These are phyloP conservation scores for Asarcornis scutulata DNA, from an alignment of 2,113 vertebrate genomes.

Conservation along the genomic window DNA sequence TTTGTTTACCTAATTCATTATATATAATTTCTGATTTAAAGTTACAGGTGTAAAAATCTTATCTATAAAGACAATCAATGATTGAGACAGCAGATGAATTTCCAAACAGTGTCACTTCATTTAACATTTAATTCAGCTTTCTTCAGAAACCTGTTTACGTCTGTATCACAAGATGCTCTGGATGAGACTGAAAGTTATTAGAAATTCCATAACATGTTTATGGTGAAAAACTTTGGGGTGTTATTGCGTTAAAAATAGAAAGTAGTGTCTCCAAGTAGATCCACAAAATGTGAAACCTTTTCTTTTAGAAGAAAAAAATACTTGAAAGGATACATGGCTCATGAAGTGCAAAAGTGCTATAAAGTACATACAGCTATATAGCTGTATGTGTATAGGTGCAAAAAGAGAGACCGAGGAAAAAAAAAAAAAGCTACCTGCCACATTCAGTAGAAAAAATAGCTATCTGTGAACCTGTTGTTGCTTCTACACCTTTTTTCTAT, in stretches of 20 bases:
- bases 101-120: background rate
- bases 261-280: background rate
- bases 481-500: background rate
- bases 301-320: background rate
- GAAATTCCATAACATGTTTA: background rate
- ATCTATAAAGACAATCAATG: background rate
- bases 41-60: background rate
- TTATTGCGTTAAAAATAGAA: background rate
- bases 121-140: background rate
- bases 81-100: background rate
- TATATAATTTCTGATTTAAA: background rate
- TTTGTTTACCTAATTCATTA: background rate
- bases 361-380: background rate
- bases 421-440: background rate
- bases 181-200: background rate
- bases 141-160: background rate
- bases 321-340: background rate
- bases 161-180: background rate
- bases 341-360: background rate
- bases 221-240: background rate
- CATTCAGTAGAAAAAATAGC: background rate
- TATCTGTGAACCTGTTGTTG: background rate
- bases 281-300: background rate
- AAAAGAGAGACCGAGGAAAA: background rate
- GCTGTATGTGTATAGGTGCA: background rate